Conservation (phyloP, 2,888 invertebrate species). For the Ditula angustiorana region DNA sequence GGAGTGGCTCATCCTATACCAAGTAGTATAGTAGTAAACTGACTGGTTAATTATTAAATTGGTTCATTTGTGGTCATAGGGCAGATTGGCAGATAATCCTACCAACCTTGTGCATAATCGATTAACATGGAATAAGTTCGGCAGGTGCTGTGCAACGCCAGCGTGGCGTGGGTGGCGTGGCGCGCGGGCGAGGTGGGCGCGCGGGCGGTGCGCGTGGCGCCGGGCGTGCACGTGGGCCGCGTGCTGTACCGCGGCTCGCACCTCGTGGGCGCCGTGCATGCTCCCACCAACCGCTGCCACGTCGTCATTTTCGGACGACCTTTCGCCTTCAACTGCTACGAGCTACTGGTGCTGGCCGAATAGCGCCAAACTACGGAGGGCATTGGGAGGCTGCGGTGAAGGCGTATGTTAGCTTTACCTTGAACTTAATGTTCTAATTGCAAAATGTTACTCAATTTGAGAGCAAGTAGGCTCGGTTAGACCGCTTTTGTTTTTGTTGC, state of each 20-base stretch:
- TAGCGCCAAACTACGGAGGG: not conserved
- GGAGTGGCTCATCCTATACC: too few relatives aligned
- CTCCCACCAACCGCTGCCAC: slow-evolving; percentile 69
- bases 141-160: slow-evolving; percentile 76
- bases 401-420: too few relatives aligned
- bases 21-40: too few relatives aligned
- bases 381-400: not conserved
- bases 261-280: slow-evolving; percentile 62
- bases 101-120: too few relatives aligned
- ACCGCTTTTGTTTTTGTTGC: too few relatives aligned
- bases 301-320: slow-evolving; percentile 71
- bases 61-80: too few relatives aligned
- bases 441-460: too few relatives aligned
- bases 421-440: too few relatives aligned
- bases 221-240: slow-evolving; percentile 61
- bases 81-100: too few relatives aligned
- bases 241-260: slow-evolving; percentile 64
- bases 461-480: too few relatives aligned
- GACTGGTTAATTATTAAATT: too few relatives aligned
- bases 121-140: not conserved
- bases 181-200: slow-evolving; percentile 57
- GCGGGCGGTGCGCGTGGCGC: slow-evolving; percentile 59
- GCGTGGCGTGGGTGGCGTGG: slow-evolving; percentile 65
- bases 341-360: slow-evolving; percentile 62
- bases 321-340: slow-evolving; percentile 77